Conservation (phyloP, 2,888 invertebrate genomes). For the Scaptomyza flava region DNA sequence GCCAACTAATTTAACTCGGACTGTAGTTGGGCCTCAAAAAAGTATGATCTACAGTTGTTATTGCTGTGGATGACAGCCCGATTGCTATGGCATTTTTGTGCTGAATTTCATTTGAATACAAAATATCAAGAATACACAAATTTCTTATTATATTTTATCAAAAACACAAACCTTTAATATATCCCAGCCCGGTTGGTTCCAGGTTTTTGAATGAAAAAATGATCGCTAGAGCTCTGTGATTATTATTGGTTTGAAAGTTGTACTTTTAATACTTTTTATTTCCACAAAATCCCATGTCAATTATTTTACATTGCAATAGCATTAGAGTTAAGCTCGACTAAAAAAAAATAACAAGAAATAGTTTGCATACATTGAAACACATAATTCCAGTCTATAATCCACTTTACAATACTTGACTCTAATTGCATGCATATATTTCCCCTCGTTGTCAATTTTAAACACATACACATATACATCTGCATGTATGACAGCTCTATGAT, state of each 20-base stretch:
- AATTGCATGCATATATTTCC: background rate
- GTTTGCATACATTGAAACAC: background rate
- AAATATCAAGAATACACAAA: too few relatives aligned
- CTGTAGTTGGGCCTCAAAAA: conserved; percentile 1
- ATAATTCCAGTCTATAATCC: background rate
- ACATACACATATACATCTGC: background rate
- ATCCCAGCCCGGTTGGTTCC: too few relatives aligned
- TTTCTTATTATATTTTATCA: too few relatives aligned
- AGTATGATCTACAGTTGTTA: conserved; percentile 17
- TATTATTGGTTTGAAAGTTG: background rate
- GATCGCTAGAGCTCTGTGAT: background rate
- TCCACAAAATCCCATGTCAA: background rate
- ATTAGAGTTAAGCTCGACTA: background rate
- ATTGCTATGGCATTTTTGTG: background rate
- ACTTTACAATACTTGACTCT: background rate
- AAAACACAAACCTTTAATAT: too few relatives aligned
- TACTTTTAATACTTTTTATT: background rate
- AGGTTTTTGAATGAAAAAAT: background rate
- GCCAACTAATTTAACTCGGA: conserved; percentile 46
- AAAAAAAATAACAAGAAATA: background rate
- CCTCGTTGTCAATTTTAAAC: conserved; percentile 8
- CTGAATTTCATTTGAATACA: too few relatives aligned
- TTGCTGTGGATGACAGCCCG: background rate
- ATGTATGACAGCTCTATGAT: background rate
- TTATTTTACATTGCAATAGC: background rate